phyloP scores from a whole-genome alignment of 2,797 vertebrate species.

The Odontamblyopus rebecca region DNA sequence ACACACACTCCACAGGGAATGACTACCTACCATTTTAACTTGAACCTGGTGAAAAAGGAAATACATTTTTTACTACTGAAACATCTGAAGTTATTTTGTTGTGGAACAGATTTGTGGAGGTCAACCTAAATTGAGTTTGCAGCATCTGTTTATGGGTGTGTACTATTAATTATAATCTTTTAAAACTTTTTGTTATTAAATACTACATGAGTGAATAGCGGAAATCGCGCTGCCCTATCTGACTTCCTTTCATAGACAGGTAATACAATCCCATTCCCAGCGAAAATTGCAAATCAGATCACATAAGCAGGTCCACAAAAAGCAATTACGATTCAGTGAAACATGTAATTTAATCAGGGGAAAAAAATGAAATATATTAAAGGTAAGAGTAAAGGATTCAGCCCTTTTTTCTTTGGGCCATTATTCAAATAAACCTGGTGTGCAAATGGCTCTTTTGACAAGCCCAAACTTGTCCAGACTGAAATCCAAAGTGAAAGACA shows the following conservation, averaged over 20 bases:
- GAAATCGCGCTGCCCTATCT: constrained; percentile 53
- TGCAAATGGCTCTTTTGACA: constrained; percentile 50
- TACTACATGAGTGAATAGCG: constrained; percentile 47
- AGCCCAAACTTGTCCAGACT: constrained; percentile 47
- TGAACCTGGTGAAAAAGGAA: too few species aligned
- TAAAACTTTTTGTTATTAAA: constrained; percentile 48
- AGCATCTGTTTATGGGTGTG: not conserved
- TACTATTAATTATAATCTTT: constrained; percentile 36
- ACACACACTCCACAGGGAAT: too few species aligned
- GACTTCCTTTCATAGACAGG: constrained; percentile 62
- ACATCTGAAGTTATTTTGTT: not conserved
- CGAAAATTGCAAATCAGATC: constrained; percentile 81
- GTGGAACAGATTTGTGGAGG: not conserved
- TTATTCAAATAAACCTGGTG: constrained; percentile 68
- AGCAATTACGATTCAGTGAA: constrained; percentile 88
- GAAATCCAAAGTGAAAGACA: constrained; percentile 46
- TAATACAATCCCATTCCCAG: constrained; percentile 70
- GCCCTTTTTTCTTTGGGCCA: constrained; percentile 42
- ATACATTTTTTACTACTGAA: not conserved
- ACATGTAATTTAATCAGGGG: constrained; percentile 88
- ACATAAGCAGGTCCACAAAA: constrained; percentile 79
- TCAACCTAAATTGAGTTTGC: not conserved
- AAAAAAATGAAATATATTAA: constrained; percentile 78
- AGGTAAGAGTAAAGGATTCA: constrained; percentile 64
- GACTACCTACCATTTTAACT: too few species aligned